Evolutionary conservation across 2,797 vertebrate species (phyloP).

Genomic region (Enteromius anoplus): DNA sequence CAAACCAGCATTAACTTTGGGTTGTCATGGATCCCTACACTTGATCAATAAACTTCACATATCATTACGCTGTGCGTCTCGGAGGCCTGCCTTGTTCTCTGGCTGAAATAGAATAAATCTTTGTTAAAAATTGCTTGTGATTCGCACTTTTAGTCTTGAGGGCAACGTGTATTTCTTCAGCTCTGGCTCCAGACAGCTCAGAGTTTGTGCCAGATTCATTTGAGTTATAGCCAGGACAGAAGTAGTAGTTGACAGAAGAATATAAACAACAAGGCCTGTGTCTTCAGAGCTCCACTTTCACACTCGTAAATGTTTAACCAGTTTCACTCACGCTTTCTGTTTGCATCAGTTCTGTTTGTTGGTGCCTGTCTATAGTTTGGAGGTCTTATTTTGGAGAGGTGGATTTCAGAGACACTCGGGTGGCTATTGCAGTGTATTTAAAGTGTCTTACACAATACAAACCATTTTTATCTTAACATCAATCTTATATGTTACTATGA

Average conservation of each 20-base stretch:
- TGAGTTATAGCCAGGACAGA: constrained; percentile 74
- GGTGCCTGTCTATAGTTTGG: constrained; percentile 28
- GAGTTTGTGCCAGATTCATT: constrained; percentile 76
- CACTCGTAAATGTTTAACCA: constrained; percentile 77
- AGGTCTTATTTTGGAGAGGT: constrained; percentile 15
- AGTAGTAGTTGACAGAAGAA: constrained; percentile 79
- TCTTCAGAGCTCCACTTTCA: constrained; percentile 81
- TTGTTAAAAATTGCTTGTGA: constrained; percentile 85
- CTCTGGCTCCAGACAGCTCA: constrained; percentile 67
- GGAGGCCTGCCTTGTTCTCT: constrained; percentile 79
- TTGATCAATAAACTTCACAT: constrained; percentile 94
- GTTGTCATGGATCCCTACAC: constrained; percentile 87
- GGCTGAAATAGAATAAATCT: constrained; percentile 84
- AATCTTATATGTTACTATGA: neutral
- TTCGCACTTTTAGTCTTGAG: constrained; percentile 79
- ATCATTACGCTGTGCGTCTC: constrained; percentile 84
- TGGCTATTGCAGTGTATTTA: neutral
- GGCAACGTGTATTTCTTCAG: constrained; percentile 77
- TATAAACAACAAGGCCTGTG: constrained; percentile 81
- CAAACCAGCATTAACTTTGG: constrained; percentile 85
- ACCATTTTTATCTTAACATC: too few relatives aligned
- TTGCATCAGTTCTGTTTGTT: constrained; percentile 37
- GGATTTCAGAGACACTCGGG: neutral
- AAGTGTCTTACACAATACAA: neutral
- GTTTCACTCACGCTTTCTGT: constrained; percentile 61